Conservation (phyloP, 2,113 vertebrate genomes). For the Aphelocoma coerulescens region DNA sequence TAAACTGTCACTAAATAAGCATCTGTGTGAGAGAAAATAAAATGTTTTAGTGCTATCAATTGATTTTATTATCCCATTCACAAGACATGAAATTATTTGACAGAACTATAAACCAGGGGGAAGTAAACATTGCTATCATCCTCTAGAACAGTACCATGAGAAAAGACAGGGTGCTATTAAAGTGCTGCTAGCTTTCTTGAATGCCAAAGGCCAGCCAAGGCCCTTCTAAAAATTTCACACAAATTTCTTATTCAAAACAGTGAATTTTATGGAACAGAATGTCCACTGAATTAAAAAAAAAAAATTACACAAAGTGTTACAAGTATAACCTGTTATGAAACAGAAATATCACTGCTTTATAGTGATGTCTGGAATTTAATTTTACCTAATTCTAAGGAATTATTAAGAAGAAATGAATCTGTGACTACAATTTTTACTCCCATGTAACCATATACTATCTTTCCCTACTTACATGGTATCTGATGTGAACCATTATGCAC, state of each 20-base stretch:
- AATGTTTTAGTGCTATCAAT: background rate
- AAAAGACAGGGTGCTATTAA: background rate
- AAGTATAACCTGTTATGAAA: background rate
- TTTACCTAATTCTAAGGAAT: background rate
- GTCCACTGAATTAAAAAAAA: background rate
- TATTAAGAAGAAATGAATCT: background rate
- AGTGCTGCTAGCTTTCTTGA: background rate
- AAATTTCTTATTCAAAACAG: background rate
- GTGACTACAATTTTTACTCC: background rate
- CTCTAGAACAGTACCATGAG: background rate
- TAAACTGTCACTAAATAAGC: background rate
- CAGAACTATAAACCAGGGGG: background rate
- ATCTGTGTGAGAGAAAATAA: background rate
- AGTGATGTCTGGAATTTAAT: background rate
- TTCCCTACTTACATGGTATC: background rate
- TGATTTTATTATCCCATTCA: background rate
- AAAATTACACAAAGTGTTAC: background rate
- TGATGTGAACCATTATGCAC: background rate
- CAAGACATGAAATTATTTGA: slow-evolving; percentile 7
- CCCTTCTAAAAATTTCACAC: background rate
- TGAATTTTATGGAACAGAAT: background rate
- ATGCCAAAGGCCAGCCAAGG: background rate
- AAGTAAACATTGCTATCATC: background rate
- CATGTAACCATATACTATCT: too few species aligned
- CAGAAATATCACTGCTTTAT: background rate